Evolutionary conservation across 2,797 vertebrate genomes (phyloP).

Genomic region (Crocidura indochinensis): DNA sequence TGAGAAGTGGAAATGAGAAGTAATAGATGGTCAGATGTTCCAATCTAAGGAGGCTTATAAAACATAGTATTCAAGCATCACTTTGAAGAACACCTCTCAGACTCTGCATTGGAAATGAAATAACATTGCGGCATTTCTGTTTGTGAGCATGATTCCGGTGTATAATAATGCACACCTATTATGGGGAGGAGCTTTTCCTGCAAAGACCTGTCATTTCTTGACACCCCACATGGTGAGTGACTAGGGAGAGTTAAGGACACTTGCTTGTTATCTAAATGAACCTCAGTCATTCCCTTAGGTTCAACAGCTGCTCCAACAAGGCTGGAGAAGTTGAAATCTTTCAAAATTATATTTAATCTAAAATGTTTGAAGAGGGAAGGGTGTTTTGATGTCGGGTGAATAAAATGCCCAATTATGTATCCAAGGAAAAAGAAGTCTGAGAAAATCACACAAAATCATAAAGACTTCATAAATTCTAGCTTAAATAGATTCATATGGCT

Average conservation of each 20-base stretch:
- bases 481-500: too few relatives aligned
- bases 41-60: slow-evolving; percentile 1
- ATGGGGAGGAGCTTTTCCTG: slow-evolving; percentile 17
- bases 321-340: background rate
- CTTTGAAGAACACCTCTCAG: slow-evolving; percentile 72
- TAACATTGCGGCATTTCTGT: slow-evolving; percentile 27
- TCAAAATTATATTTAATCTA: slow-evolving; percentile 15
- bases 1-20: slow-evolving; percentile 63
- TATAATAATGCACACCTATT: background rate
- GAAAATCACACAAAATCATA: background rate
- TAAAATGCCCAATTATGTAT: background rate
- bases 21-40: slow-evolving; percentile 28
- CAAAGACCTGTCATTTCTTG: slow-evolving; percentile 50
- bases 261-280: background rate
- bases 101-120: slow-evolving; percentile 30
- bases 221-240: background rate
- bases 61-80: background rate
- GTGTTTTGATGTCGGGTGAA: background rate
- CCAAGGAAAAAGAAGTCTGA: background rate
- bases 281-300: background rate
- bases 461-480: background rate
- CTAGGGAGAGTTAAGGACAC: accelerated
- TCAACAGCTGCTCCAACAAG: background rate
- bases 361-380: background rate
- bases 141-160: background rate